Evolutionary conservation across 2,888 invertebrate genomes (phyloP).

Genomic region (Chymomyza amoena): DNA sequence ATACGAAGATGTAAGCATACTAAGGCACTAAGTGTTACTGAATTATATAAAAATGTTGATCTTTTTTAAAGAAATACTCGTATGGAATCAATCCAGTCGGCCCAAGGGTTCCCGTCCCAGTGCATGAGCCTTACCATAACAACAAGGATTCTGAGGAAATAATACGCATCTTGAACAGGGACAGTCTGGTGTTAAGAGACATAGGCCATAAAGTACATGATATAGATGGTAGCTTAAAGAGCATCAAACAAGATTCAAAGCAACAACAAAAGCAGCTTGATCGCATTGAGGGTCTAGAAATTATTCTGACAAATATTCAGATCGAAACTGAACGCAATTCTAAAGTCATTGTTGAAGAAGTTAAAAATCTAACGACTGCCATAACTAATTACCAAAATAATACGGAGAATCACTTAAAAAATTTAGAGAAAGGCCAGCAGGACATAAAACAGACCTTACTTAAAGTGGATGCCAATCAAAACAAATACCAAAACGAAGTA

Average conservation of each 20-base stretch:
- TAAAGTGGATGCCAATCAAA: constrained; percentile 42
- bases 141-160: not conserved
- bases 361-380: constrained; percentile 30
- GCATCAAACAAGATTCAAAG: constrained; percentile 48
- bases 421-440: constrained; percentile 26
- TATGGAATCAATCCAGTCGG: not conserved
- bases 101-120: not conserved
- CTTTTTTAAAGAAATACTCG: not conserved
- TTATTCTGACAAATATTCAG: constrained; percentile 28
- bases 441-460: constrained; percentile 33
- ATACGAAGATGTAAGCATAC: not conserved
- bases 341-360: constrained; percentile 10
- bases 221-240: constrained; percentile 39
- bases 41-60: not conserved
- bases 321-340: constrained; percentile 7
- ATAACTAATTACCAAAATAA: not conserved
- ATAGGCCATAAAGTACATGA: constrained; percentile 18
- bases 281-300: constrained; percentile 34
- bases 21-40: not conserved
- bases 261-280: constrained; percentile 28
- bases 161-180: not conserved
- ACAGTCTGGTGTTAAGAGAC: not conserved
- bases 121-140: not conserved
- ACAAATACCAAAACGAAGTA: constrained; percentile 27
- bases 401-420: constrained; percentile 22